A percentile compares a stretch with the other conserved stretches of the same genome.
phyloP scores from a whole-genome alignment of 2,888 invertebrate genomes.

The Stenichneumon culpator region DNA sequence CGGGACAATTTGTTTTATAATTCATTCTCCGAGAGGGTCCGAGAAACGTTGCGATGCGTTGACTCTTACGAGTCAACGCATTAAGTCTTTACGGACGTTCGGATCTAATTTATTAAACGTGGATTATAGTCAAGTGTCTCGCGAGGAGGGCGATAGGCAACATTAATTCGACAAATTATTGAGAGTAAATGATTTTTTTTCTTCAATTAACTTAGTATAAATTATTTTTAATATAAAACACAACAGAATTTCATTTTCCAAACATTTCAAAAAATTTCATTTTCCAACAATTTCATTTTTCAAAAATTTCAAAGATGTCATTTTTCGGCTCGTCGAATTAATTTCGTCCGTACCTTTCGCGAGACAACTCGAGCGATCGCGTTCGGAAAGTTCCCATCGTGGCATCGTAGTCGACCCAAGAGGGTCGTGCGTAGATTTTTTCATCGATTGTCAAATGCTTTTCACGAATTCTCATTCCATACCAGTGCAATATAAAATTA shows the following conservation, averaged over 20 bases:
- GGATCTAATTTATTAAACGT: background rate
- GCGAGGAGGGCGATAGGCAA: background rate
- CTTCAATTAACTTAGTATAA: too few relatives aligned
- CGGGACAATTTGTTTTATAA: slow-evolving; percentile 41
- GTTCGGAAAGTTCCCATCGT: slow-evolving; percentile 4
- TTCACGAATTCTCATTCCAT: slow-evolving; percentile 19
- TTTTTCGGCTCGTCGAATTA: background rate
- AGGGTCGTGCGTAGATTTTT: slow-evolving; percentile 44
- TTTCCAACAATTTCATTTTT: background rate
- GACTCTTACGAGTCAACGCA: too few relatives aligned
- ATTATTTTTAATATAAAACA: too few relatives aligned
- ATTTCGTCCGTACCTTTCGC: background rate
- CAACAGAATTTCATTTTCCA: too few relatives aligned
- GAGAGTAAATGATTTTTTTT: background rate
- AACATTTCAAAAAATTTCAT: background rate
- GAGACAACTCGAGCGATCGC: background rate
- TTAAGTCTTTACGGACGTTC: too few relatives aligned
- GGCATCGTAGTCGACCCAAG: slow-evolving; percentile 6
- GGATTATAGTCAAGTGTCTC: background rate
- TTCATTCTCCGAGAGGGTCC: background rate
- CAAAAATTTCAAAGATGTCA: background rate
- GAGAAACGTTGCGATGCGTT: background rate
- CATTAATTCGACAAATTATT: background rate
- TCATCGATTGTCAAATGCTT: slow-evolving; percentile 42
- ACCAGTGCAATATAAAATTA: slow-evolving; percentile 46